Evolutionary conservation across 2,113 vertebrate genomes (phyloP).

Genomic region (Protobothrops flavoviridis): DNA sequence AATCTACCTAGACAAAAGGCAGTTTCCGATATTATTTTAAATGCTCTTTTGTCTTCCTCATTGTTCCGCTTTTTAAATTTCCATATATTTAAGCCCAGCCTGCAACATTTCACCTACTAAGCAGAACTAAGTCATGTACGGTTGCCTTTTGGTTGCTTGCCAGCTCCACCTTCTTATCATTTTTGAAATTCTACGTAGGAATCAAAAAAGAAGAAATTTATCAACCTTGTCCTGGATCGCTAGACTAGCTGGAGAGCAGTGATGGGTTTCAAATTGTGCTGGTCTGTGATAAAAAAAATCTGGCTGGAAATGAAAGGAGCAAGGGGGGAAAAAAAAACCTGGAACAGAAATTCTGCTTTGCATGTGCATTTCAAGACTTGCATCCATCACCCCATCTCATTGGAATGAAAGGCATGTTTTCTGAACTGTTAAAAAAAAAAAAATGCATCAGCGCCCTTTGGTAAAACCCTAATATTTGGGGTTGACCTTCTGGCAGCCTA

Average conservation of each 20-base stretch:
- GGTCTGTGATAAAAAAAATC: background rate
- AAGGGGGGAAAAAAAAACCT: background rate
- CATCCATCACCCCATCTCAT: background rate
- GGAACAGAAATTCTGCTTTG: background rate
- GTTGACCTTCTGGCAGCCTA: conserved; percentile 43
- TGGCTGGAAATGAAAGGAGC: background rate
- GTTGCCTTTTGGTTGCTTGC: background rate
- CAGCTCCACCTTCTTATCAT: background rate
- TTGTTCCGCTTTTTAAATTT: background rate
- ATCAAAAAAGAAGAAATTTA: background rate
- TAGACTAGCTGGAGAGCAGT: background rate
- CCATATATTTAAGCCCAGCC: background rate
- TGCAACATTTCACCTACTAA: background rate
- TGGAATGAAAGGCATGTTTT: background rate
- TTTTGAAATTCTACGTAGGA: background rate
- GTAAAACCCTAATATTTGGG: conserved; percentile 43
- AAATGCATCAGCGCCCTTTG: background rate
- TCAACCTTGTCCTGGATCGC: background rate
- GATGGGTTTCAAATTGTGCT: background rate
- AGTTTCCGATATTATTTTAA: background rate
- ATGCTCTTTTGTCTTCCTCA: background rate
- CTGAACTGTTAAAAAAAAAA: background rate
- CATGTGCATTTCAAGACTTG: background rate
- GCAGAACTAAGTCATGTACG: background rate
- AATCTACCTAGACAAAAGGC: background rate